Base-by-base conservation (phyloP, 2,888 invertebrate genomes). In the Drymonia ruficornis region DNA sequence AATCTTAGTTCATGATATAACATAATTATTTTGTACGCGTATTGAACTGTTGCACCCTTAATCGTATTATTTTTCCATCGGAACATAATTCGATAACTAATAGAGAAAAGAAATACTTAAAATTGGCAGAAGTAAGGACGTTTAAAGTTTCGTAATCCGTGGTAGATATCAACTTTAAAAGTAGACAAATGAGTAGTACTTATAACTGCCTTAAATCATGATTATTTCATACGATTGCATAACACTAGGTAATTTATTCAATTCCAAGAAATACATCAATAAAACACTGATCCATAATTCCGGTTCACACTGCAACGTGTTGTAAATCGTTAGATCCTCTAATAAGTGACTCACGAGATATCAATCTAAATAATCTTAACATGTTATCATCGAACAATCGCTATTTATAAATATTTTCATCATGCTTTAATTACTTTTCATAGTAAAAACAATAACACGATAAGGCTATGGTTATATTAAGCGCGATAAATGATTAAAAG, bases 351-450 rank as follows among this genome's bases (percentile, higher is more conserved):
- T 29, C 47, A 47, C 47, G 49, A 11, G 29, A 31, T 15, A 43
- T 51, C 44, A 40, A 65, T 59, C 53, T 59, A 60, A 62, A 67
- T 67, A 48, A 51, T 59, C 55, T 50, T 34, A 44, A 57, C 47
- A 62, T 59, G 50, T 58, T 61, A 49, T 55, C 60, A 66, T 62
- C 55, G 8, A 50, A 55, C 49, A 55, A 61, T 58, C 53, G 38
- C 52, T 56, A 51, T 50, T 58, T 55, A 61, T 52, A 67, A 28
- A 43, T n/a, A 38, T 55, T 61, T 58, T 45, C 50, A 56, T 61
- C 18, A 50, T 59, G 42, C 50, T 63, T 52, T 60, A 63, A 67
- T 63, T 61, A 55, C 50, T 65, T 61, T 47, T 42, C 16, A 42
- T 50, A 31, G 13, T 15, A 50, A 52, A 66, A 56, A 61, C 49